Evolutionary conservation across 2,888 invertebrate genomes (phyloP), one percentile per base, ranked within the genome.

Genomic region (Nomada flava): DNA sequence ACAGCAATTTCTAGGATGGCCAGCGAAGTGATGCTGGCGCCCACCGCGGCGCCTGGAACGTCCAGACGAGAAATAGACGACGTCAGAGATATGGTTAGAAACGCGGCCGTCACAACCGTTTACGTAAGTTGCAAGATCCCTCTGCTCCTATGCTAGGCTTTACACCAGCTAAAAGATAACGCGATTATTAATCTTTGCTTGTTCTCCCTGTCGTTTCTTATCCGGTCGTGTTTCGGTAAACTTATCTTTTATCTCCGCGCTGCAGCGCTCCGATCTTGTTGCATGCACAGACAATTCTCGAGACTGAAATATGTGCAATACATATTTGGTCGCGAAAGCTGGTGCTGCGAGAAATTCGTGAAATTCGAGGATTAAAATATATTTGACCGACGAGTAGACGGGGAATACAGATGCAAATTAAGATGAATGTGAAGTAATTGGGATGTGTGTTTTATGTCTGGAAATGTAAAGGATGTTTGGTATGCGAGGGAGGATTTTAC

Each of bases 41-140:
- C 92, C 81, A 90, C 92, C 82, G 87, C 92, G 87, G 89, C 91
- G 86, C 92, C 93, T 83, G 91, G 89, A 86, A 89, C 92, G 75
- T 91, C 93, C 81, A 91, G 90, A 80, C 89, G 91, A 82, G 93
- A 93, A 85, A 91, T 92, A 82, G 93, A 93, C 89, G 93, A 93
- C 89, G 91, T 93, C 88, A 90, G 93, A 89, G 93, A 93, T 87
- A 93, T 93, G 91, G 91, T 92, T 87, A 92, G 93, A 89, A 93
- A 91, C 85, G 91, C 92, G 86, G 90, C 91, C 88, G 92, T 93
- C 88, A 92, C 93, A 18, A 92, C 93, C 79, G 88, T 93, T 90
- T 93, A 93, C 86, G 93, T 93, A 91, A 93, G 93, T 93, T 36
- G 11, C 55, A 57, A 59, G 71, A 67, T 59, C 55, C 53, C 4